Base-by-base conservation (phyloP, 2,888 invertebrate species). In the Cylindroiulus punctatus region DNA sequence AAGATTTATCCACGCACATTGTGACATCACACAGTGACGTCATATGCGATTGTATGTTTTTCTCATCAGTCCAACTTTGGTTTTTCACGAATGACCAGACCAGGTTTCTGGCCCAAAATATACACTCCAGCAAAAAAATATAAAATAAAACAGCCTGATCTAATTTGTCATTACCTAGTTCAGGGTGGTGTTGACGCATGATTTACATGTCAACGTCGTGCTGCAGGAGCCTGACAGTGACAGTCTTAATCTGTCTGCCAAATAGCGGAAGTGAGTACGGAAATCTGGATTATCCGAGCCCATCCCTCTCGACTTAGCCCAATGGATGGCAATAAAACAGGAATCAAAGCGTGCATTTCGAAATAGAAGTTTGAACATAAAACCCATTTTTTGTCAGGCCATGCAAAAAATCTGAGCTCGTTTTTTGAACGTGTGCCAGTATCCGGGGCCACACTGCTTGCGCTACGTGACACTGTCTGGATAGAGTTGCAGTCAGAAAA, bases 401-500 rank as follows among this genome's bases (percentile, higher is more conserved):
- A 65, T 22, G 22, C 57, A 65, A 65, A 22, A 65, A 36, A 36
- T n/a, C 22, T n/a, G 3, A 76, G 76, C 26, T 22, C 22, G 10
- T 2, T 26, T 76, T 30, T 76, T 76, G 76, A 76, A 76, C 30
- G 30, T 30, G 12, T 76, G 76, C 76, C 76, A 76, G 30, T 12
- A 76, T 30, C 76, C 26, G 30, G 76, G 76, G 76, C 30, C 76
- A 76, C 76, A 76, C 76, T 26, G 76, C 26, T 10, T 76, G 30
- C 14, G 26, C 22, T 8, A 3, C 19, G 65, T 76, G 76, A 76
- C 22, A 76, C 76, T 76, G 30, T 26, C 22, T 30, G 26, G 26
- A 30, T 76, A 30, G 22, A 3, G 76, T 76, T 76, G 8, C 76
- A 76, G 76, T 76, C 76, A 76, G 30, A 76, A 76, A 76, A 76